Percentiles rank a stretch among this genome's conserved stretches.
Evolutionary conservation across 2,113 vertebrate genomes (phyloP).

Genomic region (Indicator maculatus): DNA sequence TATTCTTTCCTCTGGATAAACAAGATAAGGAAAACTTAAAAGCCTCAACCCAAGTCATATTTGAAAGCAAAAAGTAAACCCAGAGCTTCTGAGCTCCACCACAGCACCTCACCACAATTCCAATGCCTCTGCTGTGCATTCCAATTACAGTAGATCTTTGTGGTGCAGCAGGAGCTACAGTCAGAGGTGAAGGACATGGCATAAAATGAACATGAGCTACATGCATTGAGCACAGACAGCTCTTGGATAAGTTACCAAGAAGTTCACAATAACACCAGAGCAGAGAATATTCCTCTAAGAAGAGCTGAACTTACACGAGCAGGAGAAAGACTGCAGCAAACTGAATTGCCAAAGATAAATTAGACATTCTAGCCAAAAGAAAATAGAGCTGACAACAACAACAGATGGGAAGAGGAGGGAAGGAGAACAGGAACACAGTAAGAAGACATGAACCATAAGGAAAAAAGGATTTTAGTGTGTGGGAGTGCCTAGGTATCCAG

Average conservation of each 20-base stretch:
- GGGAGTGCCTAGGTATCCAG: conserved; percentile 50
- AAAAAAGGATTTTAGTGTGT: conserved; percentile 59
- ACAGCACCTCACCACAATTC: neutral
- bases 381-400: conserved; percentile 64
- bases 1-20: neutral
- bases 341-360: conserved; percentile 60
- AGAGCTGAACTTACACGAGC: neutral
- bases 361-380: conserved; percentile 60
- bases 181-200: neutral
- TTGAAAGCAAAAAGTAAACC: neutral
- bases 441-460: conserved; percentile 64
- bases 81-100: neutral
- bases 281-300: conserved; percentile 3
- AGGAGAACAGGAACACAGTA: conserved; percentile 55
- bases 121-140: neutral
- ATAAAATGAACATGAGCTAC: neutral
- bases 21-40: neutral
- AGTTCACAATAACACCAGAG: neutral
- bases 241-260: neutral
- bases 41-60: neutral
- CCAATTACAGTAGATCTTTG: neutral
- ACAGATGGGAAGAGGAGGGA: conserved; percentile 73
- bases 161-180: neutral
- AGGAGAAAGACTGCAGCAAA: conserved; percentile 47
- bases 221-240: neutral